Evolutionary conservation across 2,888 invertebrate species (phyloP).

Genomic region (Meganola albula): DNA sequence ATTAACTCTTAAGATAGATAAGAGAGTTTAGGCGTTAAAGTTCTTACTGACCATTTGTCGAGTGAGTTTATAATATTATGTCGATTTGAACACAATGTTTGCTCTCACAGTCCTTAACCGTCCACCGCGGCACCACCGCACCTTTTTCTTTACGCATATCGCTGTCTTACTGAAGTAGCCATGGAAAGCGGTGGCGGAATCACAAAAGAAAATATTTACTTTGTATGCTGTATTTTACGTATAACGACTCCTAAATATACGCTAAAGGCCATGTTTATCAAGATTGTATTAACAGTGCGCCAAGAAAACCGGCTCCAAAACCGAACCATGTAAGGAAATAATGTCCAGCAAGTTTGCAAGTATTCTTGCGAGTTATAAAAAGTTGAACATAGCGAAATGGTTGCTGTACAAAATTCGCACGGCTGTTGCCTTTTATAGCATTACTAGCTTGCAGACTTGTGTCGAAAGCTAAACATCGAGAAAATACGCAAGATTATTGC

Average conservation of each 20-base stretch:
- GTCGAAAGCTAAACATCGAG: constrained; percentile 54
- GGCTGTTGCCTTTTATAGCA: constrained; percentile 53
- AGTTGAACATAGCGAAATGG: constrained; percentile 64
- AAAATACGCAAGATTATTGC: constrained; percentile 37
- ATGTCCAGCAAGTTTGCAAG: constrained; percentile 60
- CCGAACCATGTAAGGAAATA: constrained; percentile 51
- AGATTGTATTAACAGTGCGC: constrained; percentile 59
- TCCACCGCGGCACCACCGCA: no score
- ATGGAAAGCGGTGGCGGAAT: no score
- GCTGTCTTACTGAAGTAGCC: no score
- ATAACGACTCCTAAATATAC: constrained; percentile 44
- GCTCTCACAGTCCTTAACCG: no score
- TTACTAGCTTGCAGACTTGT: constrained; percentile 35
- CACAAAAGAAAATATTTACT: no score
- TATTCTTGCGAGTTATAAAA: constrained; percentile 63
- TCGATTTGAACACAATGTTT: no score
- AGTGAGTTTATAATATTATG: no score
- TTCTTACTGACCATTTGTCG: no score
- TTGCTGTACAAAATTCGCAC: constrained; percentile 59
- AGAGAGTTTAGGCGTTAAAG: no score
- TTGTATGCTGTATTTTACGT: no score
- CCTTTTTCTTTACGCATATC: no score
- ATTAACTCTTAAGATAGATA: no score
- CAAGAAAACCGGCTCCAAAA: constrained; percentile 55
- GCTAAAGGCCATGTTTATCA: constrained; percentile 56